Conservation (phyloP, 2,797 vertebrate species). For the Coregonus sp. region DNA sequence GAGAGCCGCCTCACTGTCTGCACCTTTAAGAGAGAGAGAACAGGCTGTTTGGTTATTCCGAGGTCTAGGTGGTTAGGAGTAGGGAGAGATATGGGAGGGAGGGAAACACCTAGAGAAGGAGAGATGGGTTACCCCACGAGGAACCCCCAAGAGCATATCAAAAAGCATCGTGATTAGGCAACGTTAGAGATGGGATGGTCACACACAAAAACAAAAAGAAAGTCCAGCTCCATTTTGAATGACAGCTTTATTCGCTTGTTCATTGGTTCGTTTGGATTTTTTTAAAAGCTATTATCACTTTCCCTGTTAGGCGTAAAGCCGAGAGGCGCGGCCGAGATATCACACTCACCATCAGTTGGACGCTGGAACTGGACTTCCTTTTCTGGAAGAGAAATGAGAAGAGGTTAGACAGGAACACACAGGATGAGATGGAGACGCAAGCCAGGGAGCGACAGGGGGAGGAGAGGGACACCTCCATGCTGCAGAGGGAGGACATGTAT, state of each 20-base stretch:
- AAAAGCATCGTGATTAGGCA: slow-evolving; percentile 22
- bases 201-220: slow-evolving; percentile 49
- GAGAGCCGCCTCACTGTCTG: not conserved
- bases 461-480: slow-evolving; percentile 1
- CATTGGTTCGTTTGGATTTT: slow-evolving; percentile 9
- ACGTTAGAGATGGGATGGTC: slow-evolving; percentile 45
- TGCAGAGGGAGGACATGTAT: not conserved
- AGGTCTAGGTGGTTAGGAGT: not conserved
- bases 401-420: slow-evolving; percentile 87
- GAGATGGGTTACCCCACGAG: no score
- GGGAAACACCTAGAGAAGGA: no score
- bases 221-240: slow-evolving; percentile 58
- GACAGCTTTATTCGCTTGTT: slow-evolving; percentile 13
- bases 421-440: slow-evolving; percentile 36
- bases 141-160: not conserved
- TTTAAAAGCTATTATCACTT: slow-evolving; percentile 14
- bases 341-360: slow-evolving; percentile 92
- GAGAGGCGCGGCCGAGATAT: slow-evolving; percentile 49
- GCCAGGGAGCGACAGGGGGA: slow-evolving; percentile 20
- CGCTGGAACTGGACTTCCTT: slow-evolving; percentile 93
- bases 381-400: slow-evolving; percentile 92
- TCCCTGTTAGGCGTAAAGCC: slow-evolving; percentile 14
- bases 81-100: not conserved
- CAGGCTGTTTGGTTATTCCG: not conserved
- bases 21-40: slow-evolving; percentile 7